These are phyloP conservation scores for Lasioglossum marginatum DNA, from an alignment of 2,888 invertebrate genomes.

Conservation along the genomic window DNA sequence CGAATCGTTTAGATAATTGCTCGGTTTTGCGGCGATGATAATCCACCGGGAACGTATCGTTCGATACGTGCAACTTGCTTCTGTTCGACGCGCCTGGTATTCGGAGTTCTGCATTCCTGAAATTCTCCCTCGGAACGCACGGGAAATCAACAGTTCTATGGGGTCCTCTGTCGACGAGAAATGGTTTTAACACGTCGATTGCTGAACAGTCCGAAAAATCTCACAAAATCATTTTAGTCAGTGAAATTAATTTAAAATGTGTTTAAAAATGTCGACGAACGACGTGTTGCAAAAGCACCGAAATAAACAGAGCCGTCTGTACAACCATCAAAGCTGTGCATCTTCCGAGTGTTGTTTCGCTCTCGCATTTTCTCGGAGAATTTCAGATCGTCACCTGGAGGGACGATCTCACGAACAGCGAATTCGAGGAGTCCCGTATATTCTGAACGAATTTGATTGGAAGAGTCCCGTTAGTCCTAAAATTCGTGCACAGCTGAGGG, in stretches of 20 bases:
- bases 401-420: neutral
- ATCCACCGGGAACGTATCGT: neutral
- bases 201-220: no score
- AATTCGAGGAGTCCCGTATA: neutral
- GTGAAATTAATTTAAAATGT: no score
- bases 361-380: neutral
- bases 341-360: neutral
- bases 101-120: neutral
- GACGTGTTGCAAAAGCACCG: neutral
- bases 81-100: neutral
- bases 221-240: no score
- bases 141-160: neutral
- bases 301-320: neutral
- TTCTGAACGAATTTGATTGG: neutral
- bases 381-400: neutral
- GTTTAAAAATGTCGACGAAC: no score
- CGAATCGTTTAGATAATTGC: neutral
- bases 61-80: slow-evolving; percentile 2
- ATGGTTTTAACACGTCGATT: no score
- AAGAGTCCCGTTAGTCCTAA: neutral
- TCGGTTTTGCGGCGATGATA: neutral
- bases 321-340: neutral
- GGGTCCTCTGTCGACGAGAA: neutral
- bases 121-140: neutral
- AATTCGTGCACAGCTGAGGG: neutral